Conservation (phyloP, 1,140 invertebrate genomes). For the Prorops nasuta region DNA sequence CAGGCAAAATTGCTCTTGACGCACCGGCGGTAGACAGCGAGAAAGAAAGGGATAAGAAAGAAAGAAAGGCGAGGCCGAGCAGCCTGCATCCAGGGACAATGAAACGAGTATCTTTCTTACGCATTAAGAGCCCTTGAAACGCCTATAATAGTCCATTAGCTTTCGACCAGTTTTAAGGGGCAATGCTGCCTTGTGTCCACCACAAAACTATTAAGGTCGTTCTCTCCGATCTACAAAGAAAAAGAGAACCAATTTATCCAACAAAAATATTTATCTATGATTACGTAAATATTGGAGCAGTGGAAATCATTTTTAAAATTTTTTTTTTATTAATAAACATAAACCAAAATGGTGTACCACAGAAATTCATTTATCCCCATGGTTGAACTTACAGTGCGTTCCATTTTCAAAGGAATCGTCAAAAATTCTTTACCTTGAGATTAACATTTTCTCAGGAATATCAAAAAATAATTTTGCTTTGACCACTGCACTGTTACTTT, state of each 20-base stretch:
- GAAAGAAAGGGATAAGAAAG: neutral
- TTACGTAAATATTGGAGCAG: too few relatives aligned
- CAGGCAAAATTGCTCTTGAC: too few relatives aligned
- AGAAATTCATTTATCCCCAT: neutral
- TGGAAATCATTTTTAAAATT: too few relatives aligned
- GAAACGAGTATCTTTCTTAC: constrained; percentile 20
- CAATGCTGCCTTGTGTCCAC: constrained; percentile 9
- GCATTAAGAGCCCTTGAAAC: constrained; percentile 24
- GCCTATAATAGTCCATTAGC: constrained; percentile 4
- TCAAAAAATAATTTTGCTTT: neutral
- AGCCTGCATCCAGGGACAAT: constrained; percentile 9
- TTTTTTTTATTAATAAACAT: too few relatives aligned
- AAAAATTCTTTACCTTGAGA: neutral
- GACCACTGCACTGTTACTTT: neutral
- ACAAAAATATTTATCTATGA: neutral
- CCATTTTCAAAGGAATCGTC: neutral
- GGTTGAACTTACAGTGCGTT: neutral
- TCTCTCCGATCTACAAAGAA: neutral
- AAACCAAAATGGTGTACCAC: neutral
- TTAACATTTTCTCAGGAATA: neutral
- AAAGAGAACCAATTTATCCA: neutral
- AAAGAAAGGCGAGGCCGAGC: neutral
- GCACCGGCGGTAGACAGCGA: too few relatives aligned
- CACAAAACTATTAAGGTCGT: neutral
- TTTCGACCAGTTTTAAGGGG: constrained; percentile 14